Evolutionary conservation across 2,113 vertebrate genomes (phyloP).

Genomic region (Hypomesus transpacificus): DNA sequence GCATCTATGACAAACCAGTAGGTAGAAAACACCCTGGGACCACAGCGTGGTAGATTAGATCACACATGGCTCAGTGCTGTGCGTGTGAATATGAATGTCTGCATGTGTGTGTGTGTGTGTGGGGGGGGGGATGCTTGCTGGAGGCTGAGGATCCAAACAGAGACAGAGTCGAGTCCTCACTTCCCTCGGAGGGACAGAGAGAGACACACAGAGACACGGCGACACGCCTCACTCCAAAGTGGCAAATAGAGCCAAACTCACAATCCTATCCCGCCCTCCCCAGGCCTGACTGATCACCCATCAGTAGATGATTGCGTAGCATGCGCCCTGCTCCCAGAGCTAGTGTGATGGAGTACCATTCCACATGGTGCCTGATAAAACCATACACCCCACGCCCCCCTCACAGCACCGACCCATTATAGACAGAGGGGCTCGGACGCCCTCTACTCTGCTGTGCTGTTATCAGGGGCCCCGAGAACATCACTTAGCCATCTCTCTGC

Average conservation of each 20-base stretch:
- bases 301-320: conserved; percentile 18
- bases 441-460: not conserved
- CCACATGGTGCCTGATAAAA: conserved; percentile 35
- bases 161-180: not conserved
- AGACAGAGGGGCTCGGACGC: not conserved
- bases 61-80: not conserved
- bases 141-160: not conserved
- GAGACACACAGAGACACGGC: not conserved
- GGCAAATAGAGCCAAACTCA: not conserved
- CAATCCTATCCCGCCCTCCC: conserved; percentile 26
- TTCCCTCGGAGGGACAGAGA: not conserved
- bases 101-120: not conserved
- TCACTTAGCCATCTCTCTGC: not conserved
- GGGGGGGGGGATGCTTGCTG: not conserved
- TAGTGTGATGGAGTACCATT: conserved; percentile 21
- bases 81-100: not conserved
- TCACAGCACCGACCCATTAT: not conserved
- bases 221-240: conserved; percentile 14
- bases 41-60: conserved; percentile 21
- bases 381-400: conserved; percentile 14
- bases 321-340: conserved; percentile 16
- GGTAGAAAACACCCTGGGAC: conserved; percentile 30
- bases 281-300: conserved; percentile 24
- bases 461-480: conserved; percentile 9
- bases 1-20: conserved; percentile 37